phyloP scores from a whole-genome alignment of 2,113 vertebrate genomes.

The Sinocyclocheilus anophthalmus region DNA sequence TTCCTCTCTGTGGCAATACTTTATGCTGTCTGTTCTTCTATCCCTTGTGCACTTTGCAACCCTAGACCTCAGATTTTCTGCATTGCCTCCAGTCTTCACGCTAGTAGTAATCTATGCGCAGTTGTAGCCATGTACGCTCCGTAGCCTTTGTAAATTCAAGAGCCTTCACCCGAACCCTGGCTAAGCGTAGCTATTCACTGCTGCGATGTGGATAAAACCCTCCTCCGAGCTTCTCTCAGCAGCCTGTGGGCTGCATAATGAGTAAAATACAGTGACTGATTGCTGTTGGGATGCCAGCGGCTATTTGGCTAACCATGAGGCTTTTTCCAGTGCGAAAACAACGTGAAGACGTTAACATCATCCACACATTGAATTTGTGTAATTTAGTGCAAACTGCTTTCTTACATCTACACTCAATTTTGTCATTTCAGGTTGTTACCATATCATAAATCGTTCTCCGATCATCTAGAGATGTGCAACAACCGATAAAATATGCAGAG shows the following conservation, averaged over 20 bases:
- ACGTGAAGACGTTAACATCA: constrained; percentile 53
- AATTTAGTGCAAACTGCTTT: constrained; percentile 54
- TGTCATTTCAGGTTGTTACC: neutral
- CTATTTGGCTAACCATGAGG: constrained; percentile 60
- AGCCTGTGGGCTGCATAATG: constrained; percentile 66
- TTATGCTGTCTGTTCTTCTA: neutral
- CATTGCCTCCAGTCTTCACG: constrained; percentile 26
- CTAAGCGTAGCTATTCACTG: constrained; percentile 39
- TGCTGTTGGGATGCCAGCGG: constrained; percentile 68
- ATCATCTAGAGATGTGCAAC: neutral
- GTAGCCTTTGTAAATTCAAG: constrained; percentile 36
- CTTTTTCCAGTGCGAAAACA: constrained; percentile 57
- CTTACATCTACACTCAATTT: neutral
- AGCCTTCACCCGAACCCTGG: constrained; percentile 42
- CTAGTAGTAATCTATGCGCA: constrained; percentile 16
- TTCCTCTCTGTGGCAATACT: neutral
- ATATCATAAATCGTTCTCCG: neutral
- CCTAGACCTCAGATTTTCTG: constrained; percentile 25
- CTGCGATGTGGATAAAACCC: constrained; percentile 39
- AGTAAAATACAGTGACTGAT: constrained; percentile 59
- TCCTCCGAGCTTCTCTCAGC: constrained; percentile 37
- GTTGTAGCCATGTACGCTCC: constrained; percentile 12
- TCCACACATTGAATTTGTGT: constrained; percentile 42
- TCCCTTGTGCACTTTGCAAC: constrained; percentile 8
- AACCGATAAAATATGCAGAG: neutral